Conservation (phyloP, 1,140 invertebrate species). For the Drosophila eugracilis region DNA sequence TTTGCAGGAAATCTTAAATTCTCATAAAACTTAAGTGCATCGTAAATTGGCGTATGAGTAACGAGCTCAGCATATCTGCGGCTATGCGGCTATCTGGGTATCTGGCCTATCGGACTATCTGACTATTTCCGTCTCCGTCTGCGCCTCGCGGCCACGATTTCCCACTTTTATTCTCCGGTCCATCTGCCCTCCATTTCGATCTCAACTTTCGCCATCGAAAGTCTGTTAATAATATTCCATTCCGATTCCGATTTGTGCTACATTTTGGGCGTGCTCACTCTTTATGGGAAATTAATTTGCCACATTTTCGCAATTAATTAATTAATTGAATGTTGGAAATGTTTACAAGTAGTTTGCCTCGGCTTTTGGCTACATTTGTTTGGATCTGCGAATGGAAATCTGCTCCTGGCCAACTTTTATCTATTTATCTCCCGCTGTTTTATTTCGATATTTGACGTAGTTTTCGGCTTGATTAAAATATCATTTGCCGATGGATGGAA, state of each 20-base stretch:
- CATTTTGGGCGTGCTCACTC: slow-evolving; percentile 31
- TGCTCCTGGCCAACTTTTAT: slow-evolving; percentile 66
- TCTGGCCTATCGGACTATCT: too few relatives aligned
- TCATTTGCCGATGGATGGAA: slow-evolving; percentile 51
- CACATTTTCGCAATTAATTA: slow-evolving; percentile 74
- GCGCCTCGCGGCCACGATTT: slow-evolving; percentile 39
- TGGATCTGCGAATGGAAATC: slow-evolving; percentile 16
- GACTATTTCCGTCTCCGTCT: slow-evolving; percentile 71
- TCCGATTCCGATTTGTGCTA: slow-evolving; percentile 24
- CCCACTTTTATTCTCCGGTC: slow-evolving; percentile 19
- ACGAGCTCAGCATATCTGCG: slow-evolving; percentile 63
- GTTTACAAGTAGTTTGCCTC: slow-evolving; percentile 64
- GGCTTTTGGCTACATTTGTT: slow-evolving; percentile 36
- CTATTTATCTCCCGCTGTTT: slow-evolving; percentile 80
- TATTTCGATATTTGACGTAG: slow-evolving; percentile 81
- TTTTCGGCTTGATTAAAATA: slow-evolving; percentile 76
- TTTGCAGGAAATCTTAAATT: slow-evolving; percentile 81
- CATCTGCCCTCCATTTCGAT: slow-evolving; percentile 42
- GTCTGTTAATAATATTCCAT: slow-evolving; percentile 60
- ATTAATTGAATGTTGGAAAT: slow-evolving; percentile 76
- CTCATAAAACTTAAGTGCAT: slow-evolving; percentile 81
- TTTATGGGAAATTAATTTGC: slow-evolving; percentile 79
- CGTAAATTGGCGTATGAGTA: slow-evolving; percentile 78
- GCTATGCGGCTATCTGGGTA: slow-evolving; percentile 27
- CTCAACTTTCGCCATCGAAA: slow-evolving; percentile 46